Base-by-base conservation (phyloP, 2,113 vertebrate genomes). In the Marcusenius ussheri region DNA sequence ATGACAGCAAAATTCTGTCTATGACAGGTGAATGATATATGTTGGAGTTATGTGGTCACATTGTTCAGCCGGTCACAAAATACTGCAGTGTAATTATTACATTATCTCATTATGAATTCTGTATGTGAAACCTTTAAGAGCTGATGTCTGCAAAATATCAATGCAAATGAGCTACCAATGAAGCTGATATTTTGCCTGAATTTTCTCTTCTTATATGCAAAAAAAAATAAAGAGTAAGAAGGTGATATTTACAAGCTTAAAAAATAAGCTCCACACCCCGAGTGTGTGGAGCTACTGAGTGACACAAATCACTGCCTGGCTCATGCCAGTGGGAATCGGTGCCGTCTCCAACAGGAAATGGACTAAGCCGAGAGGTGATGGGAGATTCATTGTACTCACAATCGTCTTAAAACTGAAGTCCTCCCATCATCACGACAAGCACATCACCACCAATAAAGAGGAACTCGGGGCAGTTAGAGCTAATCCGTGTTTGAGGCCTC, bases 401-500 rank as follows among this genome's bases (percentile, higher is more conserved):
- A 13, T 42, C 13, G 6, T 19, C 35, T 80, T 80, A 15, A 42
- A 80, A 80, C 35, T n/a, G n/a, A 80, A 80, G 13, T 19, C 17
- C 27, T 35, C 27, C 27, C 66, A 74, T 74, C 27, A 13, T 5
- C 66, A 0, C 1, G n/a, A 13, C 2, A 35, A 35, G 66, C 3
- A 35, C 35, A 42, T 35, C 13, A 42, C 1, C 74, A 6, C 5
- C 74, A 42, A 6, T 80, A 42, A 80, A 19, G 35, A 6, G 31
- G 9, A 39, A 35, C 15, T 35, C 31, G 19, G 70, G 5, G 70
- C 35, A 77, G 35, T 27, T 17, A 77, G 19, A 77, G 15, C 70
- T 35, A n/a, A n/a, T 77, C 15, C 1, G 35, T 19, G 31, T 42
- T 19, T 80, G 74, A 10, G 35, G 35, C 17, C 96, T 97, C 95